phyloP scores from a whole-genome alignment of 1,140 invertebrate species.

The Drosophila pectinifera region DNA sequence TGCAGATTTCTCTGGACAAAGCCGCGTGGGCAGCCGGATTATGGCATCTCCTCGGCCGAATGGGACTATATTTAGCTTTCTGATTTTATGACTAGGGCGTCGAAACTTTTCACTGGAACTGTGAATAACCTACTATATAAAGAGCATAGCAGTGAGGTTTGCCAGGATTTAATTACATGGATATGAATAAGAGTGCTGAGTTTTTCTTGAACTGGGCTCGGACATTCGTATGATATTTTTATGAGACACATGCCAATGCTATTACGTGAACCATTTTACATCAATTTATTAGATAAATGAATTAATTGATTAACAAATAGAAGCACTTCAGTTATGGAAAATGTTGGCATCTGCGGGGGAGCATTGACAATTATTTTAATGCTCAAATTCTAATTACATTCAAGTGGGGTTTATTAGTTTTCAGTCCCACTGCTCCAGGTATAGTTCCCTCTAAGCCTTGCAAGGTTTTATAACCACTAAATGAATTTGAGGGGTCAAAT shows the following conservation, averaged over 20 bases:
- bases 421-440: neutral
- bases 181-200: too few relatives aligned
- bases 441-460: neutral
- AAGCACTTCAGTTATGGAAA: neutral
- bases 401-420: neutral
- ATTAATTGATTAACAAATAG: neutral
- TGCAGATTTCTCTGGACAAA: constrained; percentile 30
- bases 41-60: constrained; percentile 2
- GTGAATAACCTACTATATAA: constrained; percentile 5
- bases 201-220: neutral
- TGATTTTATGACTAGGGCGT: neutral
- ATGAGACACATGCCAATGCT: constrained; percentile 1
- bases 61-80: neutral
- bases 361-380: neutral
- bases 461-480: neutral
- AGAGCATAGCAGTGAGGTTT: neutral
- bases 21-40: constrained; percentile 38
- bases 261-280: constrained; percentile 11
- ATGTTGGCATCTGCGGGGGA: neutral
- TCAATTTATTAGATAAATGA: neutral
- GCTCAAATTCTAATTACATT: neutral
- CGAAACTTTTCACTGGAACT: neutral
- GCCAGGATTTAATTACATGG: neutral
- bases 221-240: constrained; percentile 3
- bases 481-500: neutral